A percentile compares a stretch with the other conserved stretches of the same genome.
These are phyloP conservation scores for Rhamnusium bicolor DNA, from an alignment of 2,888 invertebrate genomes.

Conservation along the genomic window DNA sequence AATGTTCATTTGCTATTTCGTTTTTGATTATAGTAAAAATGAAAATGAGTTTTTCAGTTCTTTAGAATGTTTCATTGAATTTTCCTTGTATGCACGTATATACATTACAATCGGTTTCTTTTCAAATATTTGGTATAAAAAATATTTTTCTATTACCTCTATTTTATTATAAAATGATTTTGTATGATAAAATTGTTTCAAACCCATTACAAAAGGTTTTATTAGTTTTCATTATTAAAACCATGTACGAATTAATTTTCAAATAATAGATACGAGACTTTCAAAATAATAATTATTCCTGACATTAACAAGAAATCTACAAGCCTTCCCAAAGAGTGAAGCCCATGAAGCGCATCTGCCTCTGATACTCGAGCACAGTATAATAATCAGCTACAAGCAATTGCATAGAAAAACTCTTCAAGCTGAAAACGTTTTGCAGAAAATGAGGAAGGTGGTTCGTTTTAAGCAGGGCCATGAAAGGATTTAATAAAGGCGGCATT, in stretches of 20 bases:
- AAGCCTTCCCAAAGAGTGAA: background rate
- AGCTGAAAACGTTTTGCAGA: background rate
- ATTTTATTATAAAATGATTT: no score
- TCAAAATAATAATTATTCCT: constrained; percentile 17
- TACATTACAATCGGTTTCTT: no score
- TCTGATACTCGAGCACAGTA: background rate
- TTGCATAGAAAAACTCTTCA: constrained; percentile 1
- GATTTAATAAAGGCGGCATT: background rate
- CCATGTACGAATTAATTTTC: background rate
- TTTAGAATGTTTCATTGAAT: no score
- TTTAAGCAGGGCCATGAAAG: background rate
- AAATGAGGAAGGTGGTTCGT: background rate
- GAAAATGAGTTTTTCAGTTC: no score
- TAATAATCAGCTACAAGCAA: constrained; percentile 12
- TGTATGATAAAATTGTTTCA: no score
- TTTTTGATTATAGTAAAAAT: no score
- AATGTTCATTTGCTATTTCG: no score
- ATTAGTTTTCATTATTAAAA: background rate
- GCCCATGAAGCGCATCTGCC: constrained; percentile 20
- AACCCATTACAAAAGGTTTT: no score
- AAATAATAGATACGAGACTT: background rate
- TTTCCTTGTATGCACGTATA: no score
- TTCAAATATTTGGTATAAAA: no score
- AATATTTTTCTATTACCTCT: no score
- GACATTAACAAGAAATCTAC: constrained; percentile 1